Evolutionary conservation across 53 echinoderm and acorn worm genomes (phyloP).

Genomic region (Henricia sp.): DNA sequence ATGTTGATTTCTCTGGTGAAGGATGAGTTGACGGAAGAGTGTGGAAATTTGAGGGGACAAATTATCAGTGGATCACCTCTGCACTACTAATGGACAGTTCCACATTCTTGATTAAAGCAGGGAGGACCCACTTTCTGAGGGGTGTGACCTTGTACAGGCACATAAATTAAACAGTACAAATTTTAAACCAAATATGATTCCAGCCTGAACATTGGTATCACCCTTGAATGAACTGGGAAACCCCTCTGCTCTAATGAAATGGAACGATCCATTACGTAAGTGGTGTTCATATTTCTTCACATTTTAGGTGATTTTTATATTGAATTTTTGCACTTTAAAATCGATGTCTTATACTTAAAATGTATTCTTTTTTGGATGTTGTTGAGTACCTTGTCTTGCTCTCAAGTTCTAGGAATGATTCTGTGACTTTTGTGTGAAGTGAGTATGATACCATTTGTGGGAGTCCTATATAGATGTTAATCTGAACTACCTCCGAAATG

Average conservation of each 20-base stretch:
- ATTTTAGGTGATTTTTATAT: constrained; percentile 27
- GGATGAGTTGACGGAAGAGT: constrained; percentile 32
- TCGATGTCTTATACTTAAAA: constrained; percentile 12
- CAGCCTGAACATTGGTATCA: constrained; percentile 48
- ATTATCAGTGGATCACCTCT: constrained; percentile 38
- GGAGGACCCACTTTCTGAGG: constrained; percentile 54
- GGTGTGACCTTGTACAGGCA: constrained; percentile 30
- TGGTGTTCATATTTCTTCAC: not conserved
- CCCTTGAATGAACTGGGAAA: constrained; percentile 58
- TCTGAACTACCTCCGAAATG: constrained; percentile 61
- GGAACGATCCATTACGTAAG: constrained; percentile 33
- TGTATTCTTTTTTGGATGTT: not conserved
- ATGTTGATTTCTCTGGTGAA: constrained; percentile 6
- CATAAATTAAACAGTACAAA: constrained; percentile 60
- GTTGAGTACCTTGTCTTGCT: constrained; percentile 46
- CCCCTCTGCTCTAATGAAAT: constrained; percentile 45
- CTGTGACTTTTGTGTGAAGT: constrained; percentile 50
- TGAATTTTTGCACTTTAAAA: constrained; percentile 12
- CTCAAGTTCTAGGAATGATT: constrained; percentile 8
- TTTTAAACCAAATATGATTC: constrained; percentile 50
- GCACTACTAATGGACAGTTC: constrained; percentile 43
- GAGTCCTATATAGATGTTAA: constrained; percentile 35
- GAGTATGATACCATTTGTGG: constrained; percentile 1
- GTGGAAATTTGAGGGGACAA: not conserved
- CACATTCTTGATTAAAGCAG: constrained; percentile 50